phyloP scores from a whole-genome alignment of 2,797 vertebrate genomes.

The Anguilla anguilla region DNA sequence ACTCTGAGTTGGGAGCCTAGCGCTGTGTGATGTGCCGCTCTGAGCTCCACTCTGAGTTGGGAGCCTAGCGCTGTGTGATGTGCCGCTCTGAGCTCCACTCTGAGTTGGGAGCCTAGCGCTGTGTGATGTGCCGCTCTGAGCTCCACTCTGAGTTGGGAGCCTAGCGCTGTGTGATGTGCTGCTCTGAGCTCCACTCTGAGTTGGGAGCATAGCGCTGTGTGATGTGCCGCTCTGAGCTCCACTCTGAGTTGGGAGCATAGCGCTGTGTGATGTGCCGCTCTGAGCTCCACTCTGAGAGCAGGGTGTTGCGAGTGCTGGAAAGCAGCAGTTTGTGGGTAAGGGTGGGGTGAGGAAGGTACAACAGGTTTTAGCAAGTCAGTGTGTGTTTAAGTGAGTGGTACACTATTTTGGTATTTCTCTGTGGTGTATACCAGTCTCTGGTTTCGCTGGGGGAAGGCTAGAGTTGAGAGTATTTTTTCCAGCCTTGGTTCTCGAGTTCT shows the following conservation, averaged over 20 bases:
- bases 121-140: neutral
- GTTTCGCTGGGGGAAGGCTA: neutral
- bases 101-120: neutral
- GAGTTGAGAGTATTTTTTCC: neutral
- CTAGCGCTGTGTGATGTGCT: neutral
- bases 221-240: neutral
- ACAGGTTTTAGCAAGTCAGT: neutral
- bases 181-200: neutral
- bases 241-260: neutral
- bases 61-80: too few relatives aligned
- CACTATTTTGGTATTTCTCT: neutral
- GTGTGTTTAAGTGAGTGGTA: neutral
- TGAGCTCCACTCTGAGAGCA: neutral
- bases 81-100: too few relatives aligned
- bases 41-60: too few relatives aligned
- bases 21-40: too few relatives aligned
- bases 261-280: neutral
- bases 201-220: neutral
- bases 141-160: neutral
- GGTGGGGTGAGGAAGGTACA: neutral
- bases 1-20: too few relatives aligned
- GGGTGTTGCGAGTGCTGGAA: neutral
- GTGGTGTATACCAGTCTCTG: neutral
- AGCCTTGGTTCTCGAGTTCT: neutral
- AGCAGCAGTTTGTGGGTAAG: neutral